Evolutionary conservation across 2,888 invertebrate genomes (phyloP).

Genomic region (Asteroscopus sphinx): DNA sequence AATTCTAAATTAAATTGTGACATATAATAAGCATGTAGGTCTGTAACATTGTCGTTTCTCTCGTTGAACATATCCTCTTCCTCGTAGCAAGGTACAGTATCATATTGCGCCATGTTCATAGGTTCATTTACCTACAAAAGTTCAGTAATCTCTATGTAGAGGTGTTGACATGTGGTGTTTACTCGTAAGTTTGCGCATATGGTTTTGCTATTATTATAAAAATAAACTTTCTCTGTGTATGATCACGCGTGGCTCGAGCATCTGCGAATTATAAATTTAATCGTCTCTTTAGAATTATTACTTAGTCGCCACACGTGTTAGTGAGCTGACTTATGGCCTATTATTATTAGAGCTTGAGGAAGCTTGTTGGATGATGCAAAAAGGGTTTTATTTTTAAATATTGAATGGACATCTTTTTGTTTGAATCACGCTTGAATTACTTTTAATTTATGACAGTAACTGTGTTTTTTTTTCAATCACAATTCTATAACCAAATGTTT

Average conservation of each 20-base stretch:
- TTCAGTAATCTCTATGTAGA: conserved; percentile 82
- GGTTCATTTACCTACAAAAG: conserved; percentile 84
- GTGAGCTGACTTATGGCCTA: conserved; percentile 55
- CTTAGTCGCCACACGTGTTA: conserved; percentile 77
- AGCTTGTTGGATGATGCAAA: conserved; percentile 41
- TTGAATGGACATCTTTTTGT: conserved; percentile 45
- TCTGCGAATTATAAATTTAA: conserved; percentile 88
- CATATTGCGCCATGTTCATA: conserved; percentile 83
- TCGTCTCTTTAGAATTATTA: conserved; percentile 79
- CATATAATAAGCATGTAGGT: conserved; percentile 87
- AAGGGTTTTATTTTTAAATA: conserved; percentile 49
- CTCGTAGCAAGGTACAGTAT: conserved; percentile 80
- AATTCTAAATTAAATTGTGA: conserved; percentile 86
- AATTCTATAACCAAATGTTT: conserved; percentile 33
- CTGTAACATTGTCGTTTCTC: conserved; percentile 78
- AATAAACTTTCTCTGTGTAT: conserved; percentile 88
- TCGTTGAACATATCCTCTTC: conserved; percentile 80
- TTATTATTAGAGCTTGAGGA: conserved; percentile 59
- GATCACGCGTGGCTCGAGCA: conserved; percentile 84
- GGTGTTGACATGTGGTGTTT: conserved; percentile 85
- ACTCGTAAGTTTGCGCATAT: conserved; percentile 78
- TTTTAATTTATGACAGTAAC: conserved; percentile 42
- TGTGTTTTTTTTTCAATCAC: conserved; percentile 25
- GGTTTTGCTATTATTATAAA: conserved; percentile 89
- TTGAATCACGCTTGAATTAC: conserved; percentile 51